Evolutionary conservation across 2,797 vertebrate genomes (phyloP), one percentile per base, ranked within the genome.

Genomic region (Sebastes elongatus): DNA sequence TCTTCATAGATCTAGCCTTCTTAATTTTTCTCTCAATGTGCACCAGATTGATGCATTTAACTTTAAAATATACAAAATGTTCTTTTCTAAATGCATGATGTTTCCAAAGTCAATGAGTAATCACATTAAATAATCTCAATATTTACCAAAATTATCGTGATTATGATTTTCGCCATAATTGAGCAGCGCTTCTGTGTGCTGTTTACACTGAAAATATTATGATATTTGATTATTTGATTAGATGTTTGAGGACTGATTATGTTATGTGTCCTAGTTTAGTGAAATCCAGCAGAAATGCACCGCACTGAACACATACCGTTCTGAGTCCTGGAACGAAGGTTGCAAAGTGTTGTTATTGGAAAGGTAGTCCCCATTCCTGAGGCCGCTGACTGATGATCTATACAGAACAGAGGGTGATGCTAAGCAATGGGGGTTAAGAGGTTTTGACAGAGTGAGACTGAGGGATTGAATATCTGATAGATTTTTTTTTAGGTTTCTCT

Each of bases 391-490:
- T 28, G 27, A 55, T 49, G 46, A 49, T 49, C 18, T 52, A 16
- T 42, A 22, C 66, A 46, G 63, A 76, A 32, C 46, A 65, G 68
- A 78, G 20, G 62, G 14, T 32, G 49, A 70, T 59, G 67, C 74
- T 71, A 33, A 71, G 69, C 59, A 80, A 23, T 69, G 82, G 74
- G 56, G 60, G 68, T 68, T 27, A 71, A 74, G 70, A 73, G 61
- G 62, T 76, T 68, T 32, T 81, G 56, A 53, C 79, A 76, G 49
- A 69, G 60, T 22, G 53, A 72, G 32, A 65, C 52, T 22, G 65
- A 78, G 6, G 7, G 57, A 71, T 72, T 49, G 74, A 74, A 81
- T 59, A 69, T 86, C 79, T 57, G 65, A 75, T 74, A 49, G 42
- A 18, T 16, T n/a, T 23, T 59, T 59, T 53, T 70, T 61, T 52